Base-by-base conservation (phyloP, 2,888 invertebrate genomes). In the Anthrax anthrax region DNA sequence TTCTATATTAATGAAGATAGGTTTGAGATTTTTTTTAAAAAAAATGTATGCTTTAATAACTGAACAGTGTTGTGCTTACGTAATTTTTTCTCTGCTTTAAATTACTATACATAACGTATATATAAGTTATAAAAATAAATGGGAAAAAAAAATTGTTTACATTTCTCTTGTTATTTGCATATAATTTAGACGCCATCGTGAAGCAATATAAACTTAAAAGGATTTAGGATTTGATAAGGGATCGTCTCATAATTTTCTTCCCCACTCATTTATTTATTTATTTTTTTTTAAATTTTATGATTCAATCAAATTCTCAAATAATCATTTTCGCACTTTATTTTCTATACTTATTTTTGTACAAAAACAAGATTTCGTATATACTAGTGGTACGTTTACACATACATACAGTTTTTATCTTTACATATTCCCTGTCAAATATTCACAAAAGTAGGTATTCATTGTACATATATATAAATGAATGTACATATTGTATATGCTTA, bases 271-370 rank as follows among this genome's bases (percentile, higher is more conserved):
- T 1, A 32, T 4, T 32, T 40, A 18, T 19, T 3, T 40, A 42
- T 34, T 37, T 37, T 40, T 42, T 50, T 50, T 50, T 50, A 4
- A 2, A 32, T 32, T 32, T 32, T 32, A 50, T 46, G 50, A 50
- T 50, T 50, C 48, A 50, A 50, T 50, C 50, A 50, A 50, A 50
- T 50, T 50, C 48, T 42, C 42, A 50, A 50, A 50, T 50, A 50
- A 50, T 50, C 48, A 46, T 40, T 43, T 1, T 42, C 18, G 38
- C 36, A n/a, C 17, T 46, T 23, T 8, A 23, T 8, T 23, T 23
- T 32, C 19, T 39, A 32, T 16, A 17, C 36, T 14, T 36, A 36
- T 14, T 6, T 14, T n/a, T 36, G 36, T 36, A 13, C 14, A 13
- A n/a, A n/a, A n/a, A n/a, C n/a, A n/a, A n/a, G n/a, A n/a, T n/a